These are phyloP conservation scores for Psilanteris sp. DNA, from an alignment of 1,140 invertebrate genomes.

Conservation along the genomic window DNA sequence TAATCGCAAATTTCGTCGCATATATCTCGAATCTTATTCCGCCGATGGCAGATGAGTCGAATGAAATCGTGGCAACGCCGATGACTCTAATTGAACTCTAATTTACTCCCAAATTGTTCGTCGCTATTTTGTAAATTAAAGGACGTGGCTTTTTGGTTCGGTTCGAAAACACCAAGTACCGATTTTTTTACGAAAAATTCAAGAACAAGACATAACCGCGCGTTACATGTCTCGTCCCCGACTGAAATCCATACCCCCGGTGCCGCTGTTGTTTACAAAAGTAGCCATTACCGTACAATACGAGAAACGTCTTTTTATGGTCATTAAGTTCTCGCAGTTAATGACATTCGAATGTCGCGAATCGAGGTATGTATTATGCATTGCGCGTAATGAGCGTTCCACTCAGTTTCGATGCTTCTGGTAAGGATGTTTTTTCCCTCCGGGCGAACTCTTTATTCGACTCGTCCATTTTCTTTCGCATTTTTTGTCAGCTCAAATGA, in stretches of 20 bases:
- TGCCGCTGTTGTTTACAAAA: slow-evolving; percentile 29
- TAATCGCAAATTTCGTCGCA: slow-evolving; percentile 53
- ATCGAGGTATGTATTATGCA: slow-evolving; percentile 60
- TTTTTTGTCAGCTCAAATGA: slow-evolving; percentile 1
- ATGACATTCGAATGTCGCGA: slow-evolving; percentile 62
- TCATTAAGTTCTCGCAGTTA: slow-evolving; percentile 60
- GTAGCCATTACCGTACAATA: slow-evolving; percentile 45
- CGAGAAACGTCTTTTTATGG: slow-evolving; percentile 41
- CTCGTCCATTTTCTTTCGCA: neutral
- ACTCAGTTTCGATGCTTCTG: slow-evolving; percentile 57
- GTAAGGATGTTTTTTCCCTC: slow-evolving; percentile 7
- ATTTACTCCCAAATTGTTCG: slow-evolving; percentile 8
- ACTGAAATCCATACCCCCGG: too few species aligned
- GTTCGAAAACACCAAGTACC: too few species aligned
- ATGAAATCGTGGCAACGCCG: slow-evolving; percentile 24
- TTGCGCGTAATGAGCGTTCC: slow-evolving; percentile 51
- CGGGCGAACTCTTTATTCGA: neutral
- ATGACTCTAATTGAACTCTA: slow-evolving; percentile 20
- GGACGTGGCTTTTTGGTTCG: too few species aligned
- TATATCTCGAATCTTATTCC: slow-evolving; percentile 38
- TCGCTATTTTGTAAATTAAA: too few species aligned
- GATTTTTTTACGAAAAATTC: too few species aligned
- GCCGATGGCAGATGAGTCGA: slow-evolving; percentile 26
- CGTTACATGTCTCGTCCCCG: too few species aligned
- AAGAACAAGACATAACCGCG: too few species aligned